Percentiles rank a stretch among this genome's conserved stretches.
Conservation (phyloP, 1,140 invertebrate genomes). For the Calephelis virginiensis region DNA sequence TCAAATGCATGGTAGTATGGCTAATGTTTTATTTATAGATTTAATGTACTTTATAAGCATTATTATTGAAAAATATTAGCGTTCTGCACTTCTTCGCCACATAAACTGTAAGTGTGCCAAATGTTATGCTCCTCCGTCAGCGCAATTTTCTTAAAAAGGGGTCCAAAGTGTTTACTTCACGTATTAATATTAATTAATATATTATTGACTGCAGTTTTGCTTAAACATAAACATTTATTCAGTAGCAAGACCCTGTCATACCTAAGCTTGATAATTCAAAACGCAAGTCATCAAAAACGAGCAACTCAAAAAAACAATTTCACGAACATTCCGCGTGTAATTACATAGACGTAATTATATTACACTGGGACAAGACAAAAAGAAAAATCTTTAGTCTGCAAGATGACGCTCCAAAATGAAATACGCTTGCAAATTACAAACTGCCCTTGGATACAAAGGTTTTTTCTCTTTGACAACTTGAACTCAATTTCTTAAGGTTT, state of each 20-base stretch:
- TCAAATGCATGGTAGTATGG: too few relatives aligned
- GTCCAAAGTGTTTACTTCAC: too few relatives aligned
- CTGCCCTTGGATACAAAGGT: slow-evolving; percentile 25
- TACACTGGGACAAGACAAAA: slow-evolving; percentile 1
- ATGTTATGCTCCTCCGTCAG: too few relatives aligned
- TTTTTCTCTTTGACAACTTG: slow-evolving; percentile 22
- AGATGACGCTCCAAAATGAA: slow-evolving; percentile 22
- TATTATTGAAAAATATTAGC: too few relatives aligned
- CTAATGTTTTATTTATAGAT: too few relatives aligned
- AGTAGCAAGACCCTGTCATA: background rate
- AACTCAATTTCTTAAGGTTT: slow-evolving; percentile 22
- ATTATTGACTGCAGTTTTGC: too few relatives aligned
- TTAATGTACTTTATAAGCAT: too few relatives aligned
- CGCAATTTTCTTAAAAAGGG: too few relatives aligned
- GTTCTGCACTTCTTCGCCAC: too few relatives aligned
- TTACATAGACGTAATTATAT: slow-evolving; percentile 9
- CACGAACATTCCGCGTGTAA: slow-evolving; percentile 4
- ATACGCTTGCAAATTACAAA: slow-evolving; percentile 25
- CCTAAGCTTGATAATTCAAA: background rate
- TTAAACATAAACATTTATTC: too few relatives aligned
- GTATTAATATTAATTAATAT: too few relatives aligned
- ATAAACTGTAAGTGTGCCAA: too few relatives aligned
- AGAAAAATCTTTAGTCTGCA: slow-evolving; percentile 19
- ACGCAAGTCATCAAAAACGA: slow-evolving; percentile 4
- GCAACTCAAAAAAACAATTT: slow-evolving; percentile 10